Base-by-base conservation (phyloP, 2,888 invertebrate species). In the Aleiodes leptofemur region DNA sequence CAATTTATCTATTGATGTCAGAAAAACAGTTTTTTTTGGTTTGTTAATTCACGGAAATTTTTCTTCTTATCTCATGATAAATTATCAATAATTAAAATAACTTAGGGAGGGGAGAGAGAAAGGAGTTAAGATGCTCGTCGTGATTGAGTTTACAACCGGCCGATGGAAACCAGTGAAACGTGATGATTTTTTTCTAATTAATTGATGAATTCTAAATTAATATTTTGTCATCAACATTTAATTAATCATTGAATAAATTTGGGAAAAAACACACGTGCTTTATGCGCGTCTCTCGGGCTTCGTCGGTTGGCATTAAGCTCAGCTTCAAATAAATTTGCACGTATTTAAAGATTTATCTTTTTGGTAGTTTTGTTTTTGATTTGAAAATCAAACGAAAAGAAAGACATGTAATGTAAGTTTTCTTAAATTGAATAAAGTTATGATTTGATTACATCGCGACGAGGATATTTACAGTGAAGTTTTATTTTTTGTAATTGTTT, bases 41-140 rank as follows among this genome's bases (percentile, higher is more conserved):
- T 2, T 64, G 64, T 64, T 64, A 64, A 48, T 64, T 64, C 43
- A 11, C 43, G 48, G 5, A 61, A 16, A 43, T 14, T 38, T 61
- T 38, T 61, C 14, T 14, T 4, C 43, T 14, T 34, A 1, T 29
- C 6, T 29, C 59, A 73, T 66, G 9, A 74, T 74, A 70, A 79
- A 72, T 64, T 69, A 79, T 76, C 34, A 66, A 70, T 74, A 79
- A 77, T 74, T 74, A 73, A 59, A 71, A 69, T 55, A 72, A 70
- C 56, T 59, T 72, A 13, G 51, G 61, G 51, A 74, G 69, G 73
- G 51, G 74, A 57, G 48, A 6, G 53, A 23, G 72, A 29, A 43
- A 59, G 68, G n/a, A 48, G 56, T 43, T 48, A 48, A 43, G 64
- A 64, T 43, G 48, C 72, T 72, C 72, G 72, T 72, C 72, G 53